phyloP scores from a whole-genome alignment of 2,113 vertebrate species.

The Misgurnus anguillicaudatus region DNA sequence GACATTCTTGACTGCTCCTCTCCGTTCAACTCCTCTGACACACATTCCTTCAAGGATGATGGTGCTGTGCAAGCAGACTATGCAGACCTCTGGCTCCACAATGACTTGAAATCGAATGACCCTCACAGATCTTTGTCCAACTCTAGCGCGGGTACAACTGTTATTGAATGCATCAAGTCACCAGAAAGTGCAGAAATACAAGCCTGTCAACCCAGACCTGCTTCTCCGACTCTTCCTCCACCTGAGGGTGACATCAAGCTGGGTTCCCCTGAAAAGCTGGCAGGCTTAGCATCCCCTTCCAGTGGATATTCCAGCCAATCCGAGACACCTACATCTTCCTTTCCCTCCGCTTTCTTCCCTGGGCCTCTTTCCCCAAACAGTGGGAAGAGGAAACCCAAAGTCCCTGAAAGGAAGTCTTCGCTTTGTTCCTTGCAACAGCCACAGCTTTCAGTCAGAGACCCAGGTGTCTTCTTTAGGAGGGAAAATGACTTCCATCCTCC shows the following conservation, averaged over 20 bases:
- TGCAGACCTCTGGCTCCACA: constrained; percentile 99
- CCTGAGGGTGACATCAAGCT: constrained; percentile 90
- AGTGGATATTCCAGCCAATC: constrained; percentile 98
- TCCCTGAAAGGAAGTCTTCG: constrained; percentile 97
- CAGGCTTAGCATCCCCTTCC: constrained; percentile 93
- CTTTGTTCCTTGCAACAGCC: constrained; percentile 86
- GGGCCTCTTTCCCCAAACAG: constrained; percentile 91
- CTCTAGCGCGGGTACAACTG: constrained; percentile 95
- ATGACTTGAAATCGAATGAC: constrained; percentile 91
- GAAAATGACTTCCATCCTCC: constrained; percentile 92
- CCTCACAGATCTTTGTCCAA: constrained; percentile 95
- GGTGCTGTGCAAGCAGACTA: constrained; percentile 97
- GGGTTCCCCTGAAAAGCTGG: constrained; percentile 94
- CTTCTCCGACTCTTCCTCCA: constrained; percentile 89
- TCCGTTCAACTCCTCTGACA: constrained; percentile 84
- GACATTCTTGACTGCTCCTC: constrained; percentile 76
- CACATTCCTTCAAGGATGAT: constrained; percentile 94
- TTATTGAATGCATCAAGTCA: constrained; percentile 96
- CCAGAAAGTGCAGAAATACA: constrained; percentile 92
- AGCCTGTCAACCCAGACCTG: constrained; percentile 73
- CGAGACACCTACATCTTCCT: constrained; percentile 96
- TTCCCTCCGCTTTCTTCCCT: constrained; percentile 94
- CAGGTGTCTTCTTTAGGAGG: constrained; percentile 73
- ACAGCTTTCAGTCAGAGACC: constrained; percentile 62
- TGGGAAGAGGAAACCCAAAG: constrained; percentile 97